Conservation (phyloP, 2,113 vertebrate genomes). For the Nipponia nippon region DNA sequence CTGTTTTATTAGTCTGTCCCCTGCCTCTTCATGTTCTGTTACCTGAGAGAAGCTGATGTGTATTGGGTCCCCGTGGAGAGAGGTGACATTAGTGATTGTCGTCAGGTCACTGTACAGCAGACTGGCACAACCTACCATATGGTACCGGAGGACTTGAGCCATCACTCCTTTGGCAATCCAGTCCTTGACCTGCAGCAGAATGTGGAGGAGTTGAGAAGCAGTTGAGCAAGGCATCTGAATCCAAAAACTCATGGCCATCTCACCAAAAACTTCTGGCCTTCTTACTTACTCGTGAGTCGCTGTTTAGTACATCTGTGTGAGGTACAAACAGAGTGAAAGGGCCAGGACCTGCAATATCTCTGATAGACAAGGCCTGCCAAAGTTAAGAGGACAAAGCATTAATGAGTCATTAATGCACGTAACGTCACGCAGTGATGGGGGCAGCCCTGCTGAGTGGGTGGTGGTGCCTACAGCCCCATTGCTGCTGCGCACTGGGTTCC, state of each 20-base stretch:
- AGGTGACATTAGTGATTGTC: constrained; percentile 72
- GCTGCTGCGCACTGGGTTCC: accelerated
- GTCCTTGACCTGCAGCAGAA: constrained; percentile 61
- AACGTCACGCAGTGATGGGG: accelerated
- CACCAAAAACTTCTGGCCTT: not conserved
- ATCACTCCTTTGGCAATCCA: constrained; percentile 60
- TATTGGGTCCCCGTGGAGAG: constrained; percentile 82
- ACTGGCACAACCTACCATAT: constrained; percentile 82
- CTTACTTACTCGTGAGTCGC: constrained; percentile 62
- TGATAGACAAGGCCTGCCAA: constrained; percentile 69
- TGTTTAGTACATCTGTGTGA: not conserved
- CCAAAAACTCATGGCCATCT: not conserved
- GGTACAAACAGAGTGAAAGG: constrained; percentile 90
- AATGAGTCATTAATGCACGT: accelerated
- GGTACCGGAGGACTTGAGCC: constrained; percentile 78
- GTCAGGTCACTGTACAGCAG: constrained; percentile 78
- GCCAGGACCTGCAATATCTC: constrained; percentile 73
- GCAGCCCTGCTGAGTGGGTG: not conserved
- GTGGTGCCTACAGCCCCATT: not conserved
- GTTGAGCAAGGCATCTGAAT: too few species aligned
- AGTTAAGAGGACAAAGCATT: not conserved
- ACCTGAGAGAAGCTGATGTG: constrained; percentile 79
- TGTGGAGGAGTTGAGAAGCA: not conserved
- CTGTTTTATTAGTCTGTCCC: not conserved
- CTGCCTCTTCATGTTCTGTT: not conserved